These are phyloP conservation scores for Centroberyx gerrardi DNA, from an alignment of 2,797 vertebrate species.

Conservation along the genomic window DNA sequence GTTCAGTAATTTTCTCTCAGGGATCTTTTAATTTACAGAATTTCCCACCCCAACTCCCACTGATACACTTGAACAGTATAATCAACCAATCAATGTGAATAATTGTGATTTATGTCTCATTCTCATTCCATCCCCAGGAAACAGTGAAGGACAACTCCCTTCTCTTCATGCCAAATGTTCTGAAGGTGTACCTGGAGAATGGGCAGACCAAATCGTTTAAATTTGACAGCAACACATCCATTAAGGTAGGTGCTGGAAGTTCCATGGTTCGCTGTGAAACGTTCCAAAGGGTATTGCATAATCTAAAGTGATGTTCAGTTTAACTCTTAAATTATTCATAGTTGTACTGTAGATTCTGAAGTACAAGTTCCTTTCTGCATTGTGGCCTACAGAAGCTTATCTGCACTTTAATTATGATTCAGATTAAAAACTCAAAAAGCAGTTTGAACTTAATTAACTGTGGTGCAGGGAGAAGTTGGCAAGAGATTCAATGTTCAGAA, in stretches of 20 bases:
- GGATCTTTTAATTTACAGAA: background rate
- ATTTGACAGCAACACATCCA: conserved; percentile 98
- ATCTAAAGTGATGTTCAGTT: conserved; percentile 49
- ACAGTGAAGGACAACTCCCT: conserved; percentile 92
- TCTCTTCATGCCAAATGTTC: conserved; percentile 99
- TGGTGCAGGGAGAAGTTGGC: background rate
- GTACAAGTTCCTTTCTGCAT: conserved; percentile 12
- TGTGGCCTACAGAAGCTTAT: conserved; percentile 25
- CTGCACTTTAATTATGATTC: conserved; percentile 28
- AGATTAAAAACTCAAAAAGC: background rate
- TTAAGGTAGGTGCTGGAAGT: conserved; percentile 89
- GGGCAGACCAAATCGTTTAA: conserved; percentile 99
- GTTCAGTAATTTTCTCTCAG: background rate
- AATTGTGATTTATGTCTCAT: conserved; percentile 20
- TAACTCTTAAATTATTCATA: conserved; percentile 51
- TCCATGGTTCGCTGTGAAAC: conserved; percentile 33
- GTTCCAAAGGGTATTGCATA: conserved; percentile 30
- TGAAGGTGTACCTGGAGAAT: conserved; percentile 99
- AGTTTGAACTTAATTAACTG: conserved; percentile 6
- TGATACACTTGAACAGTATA: background rate
- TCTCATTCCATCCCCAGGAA: conserved; percentile 80
- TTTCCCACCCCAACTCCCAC: background rate
- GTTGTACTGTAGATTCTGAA: conserved; percentile 24
- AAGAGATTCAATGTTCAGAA: background rate
- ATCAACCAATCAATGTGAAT: conserved; percentile 15